Percentiles rank a stretch among this genome's conserved stretches.
Conservation (phyloP, 2,113 vertebrate species). For the Clarias batrachus region DNA sequence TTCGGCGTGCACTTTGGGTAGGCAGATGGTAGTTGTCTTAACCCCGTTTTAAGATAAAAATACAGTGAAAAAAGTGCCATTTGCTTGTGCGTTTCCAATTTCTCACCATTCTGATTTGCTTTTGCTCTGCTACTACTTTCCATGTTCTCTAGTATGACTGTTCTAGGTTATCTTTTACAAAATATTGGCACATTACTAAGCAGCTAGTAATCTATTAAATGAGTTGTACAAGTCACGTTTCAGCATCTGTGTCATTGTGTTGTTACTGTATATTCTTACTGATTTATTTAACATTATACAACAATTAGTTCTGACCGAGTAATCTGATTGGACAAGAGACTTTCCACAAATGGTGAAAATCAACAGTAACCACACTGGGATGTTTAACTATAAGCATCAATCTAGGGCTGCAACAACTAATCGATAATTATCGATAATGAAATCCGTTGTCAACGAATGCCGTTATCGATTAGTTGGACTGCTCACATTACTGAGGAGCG, state of each 20-base stretch:
- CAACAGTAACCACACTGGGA: no score
- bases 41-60: neutral
- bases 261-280: neutral
- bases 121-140: no score
- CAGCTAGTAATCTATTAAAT: neutral
- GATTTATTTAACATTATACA: neutral
- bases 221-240: neutral
- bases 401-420: no score
- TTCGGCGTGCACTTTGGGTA: neutral
- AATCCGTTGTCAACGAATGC: no score
- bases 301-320: no score
- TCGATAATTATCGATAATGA: no score
- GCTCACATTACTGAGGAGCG: no score
- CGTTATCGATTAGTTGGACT: no score
- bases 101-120: no score
- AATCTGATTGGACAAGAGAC: no score
- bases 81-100: neutral
- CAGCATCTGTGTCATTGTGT: neutral
- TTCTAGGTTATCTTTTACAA: neutral
- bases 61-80: neutral
- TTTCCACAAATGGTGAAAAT: no score
- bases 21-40: neutral
- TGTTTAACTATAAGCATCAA: no score
- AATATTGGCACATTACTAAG: neutral
- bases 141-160: neutral